Evolutionary conservation across 2,888 invertebrate species (phyloP), one percentile per base, ranked within the genome.

Genomic region (Phalera bucephala): DNA sequence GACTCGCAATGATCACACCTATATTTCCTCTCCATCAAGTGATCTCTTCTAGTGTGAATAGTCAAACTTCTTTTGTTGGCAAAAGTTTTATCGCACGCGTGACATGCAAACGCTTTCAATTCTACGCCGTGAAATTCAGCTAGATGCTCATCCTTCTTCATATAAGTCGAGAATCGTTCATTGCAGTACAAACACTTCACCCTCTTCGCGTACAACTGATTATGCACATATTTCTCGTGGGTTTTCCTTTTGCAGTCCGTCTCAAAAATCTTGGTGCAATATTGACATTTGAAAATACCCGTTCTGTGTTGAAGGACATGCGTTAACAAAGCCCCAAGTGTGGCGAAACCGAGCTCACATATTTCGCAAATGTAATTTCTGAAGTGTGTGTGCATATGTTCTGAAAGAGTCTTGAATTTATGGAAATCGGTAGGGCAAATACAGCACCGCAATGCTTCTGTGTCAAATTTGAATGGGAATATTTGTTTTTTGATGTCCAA

Each of bases 401-500:
- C 8, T n/a, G 2, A 7, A 3, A 21, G 8, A 21, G n/a, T 21
- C 7, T 21, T 21, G 21, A 21, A 21, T 21, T 21, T 21, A 8
- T 21, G 4, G 21, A 21, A 21, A n/a, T 7, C 8, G 21, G 4
- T 21, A 7, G 21, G 4, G 8, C 21, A 21, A 2, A 21, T 21
- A 21, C 8, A 8, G 8, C 21, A 21, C 2, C n/a, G 8, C 8
- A 21, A 7, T 5, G n/a, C 8, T 21, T 21, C 21, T 5, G 8
- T 21, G 21, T 21, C 21, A 8, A 21, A 21, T 7, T 21, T 21
- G 8, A 21, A 21, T 2, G 21, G 21, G 4, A 21, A n/a, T 21
- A 21, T 21, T 8, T 8, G 21, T 5, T 21, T 21, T 8, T n/a
- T 8, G 2, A 51, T 32, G 9, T 51, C 54, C 0, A 15, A 15